phyloP scores from a whole-genome alignment of 2,888 invertebrate species.

The Tinea semifulvella region DNA sequence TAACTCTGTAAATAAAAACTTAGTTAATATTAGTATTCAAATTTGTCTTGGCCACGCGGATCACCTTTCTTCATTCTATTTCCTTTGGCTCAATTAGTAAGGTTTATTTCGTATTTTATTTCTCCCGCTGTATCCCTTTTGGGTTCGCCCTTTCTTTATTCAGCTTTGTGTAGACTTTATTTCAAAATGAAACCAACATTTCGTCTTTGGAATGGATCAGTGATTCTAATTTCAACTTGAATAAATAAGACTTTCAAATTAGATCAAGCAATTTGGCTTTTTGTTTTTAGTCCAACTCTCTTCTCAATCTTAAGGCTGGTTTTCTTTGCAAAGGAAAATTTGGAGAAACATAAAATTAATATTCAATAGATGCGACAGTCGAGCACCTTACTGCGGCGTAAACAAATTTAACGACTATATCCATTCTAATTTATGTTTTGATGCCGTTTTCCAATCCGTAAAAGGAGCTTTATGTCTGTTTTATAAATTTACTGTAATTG shows the following conservation, averaged over 20 bases:
- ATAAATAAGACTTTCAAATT: slow-evolving; percentile 13
- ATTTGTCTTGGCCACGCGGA: slow-evolving; percentile 8
- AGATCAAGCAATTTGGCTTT: not conserved
- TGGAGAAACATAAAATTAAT: slow-evolving; percentile 26
- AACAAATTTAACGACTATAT: slow-evolving; percentile 28
- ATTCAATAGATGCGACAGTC: slow-evolving; percentile 24
- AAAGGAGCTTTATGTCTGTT: slow-evolving; percentile 10
- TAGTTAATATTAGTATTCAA: no score
- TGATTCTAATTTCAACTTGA: slow-evolving; percentile 8
- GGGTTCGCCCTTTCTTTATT: slow-evolving; percentile 12
- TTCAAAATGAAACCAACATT: slow-evolving; percentile 12
- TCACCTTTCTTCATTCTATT: slow-evolving; percentile 13
- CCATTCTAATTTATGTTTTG: slow-evolving; percentile 28
- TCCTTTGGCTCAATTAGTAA: slow-evolving; percentile 12
- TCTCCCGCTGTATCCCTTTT: not conserved
- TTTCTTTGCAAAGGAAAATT: slow-evolving; percentile 15
- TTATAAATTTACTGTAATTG: slow-evolving; percentile 10
- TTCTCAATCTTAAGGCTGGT: not conserved
- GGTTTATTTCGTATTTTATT: slow-evolving; percentile 12
- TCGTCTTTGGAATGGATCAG: slow-evolving; percentile 2
- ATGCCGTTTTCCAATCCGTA: slow-evolving; percentile 17
- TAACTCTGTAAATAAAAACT: no score
- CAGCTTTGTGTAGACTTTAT: not conserved
- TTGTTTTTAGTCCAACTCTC: slow-evolving; percentile 4
- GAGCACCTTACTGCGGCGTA: slow-evolving; percentile 19